phyloP scores from a whole-genome alignment of 2,113 vertebrate genomes.

The Chelonoidis abingdonii region DNA sequence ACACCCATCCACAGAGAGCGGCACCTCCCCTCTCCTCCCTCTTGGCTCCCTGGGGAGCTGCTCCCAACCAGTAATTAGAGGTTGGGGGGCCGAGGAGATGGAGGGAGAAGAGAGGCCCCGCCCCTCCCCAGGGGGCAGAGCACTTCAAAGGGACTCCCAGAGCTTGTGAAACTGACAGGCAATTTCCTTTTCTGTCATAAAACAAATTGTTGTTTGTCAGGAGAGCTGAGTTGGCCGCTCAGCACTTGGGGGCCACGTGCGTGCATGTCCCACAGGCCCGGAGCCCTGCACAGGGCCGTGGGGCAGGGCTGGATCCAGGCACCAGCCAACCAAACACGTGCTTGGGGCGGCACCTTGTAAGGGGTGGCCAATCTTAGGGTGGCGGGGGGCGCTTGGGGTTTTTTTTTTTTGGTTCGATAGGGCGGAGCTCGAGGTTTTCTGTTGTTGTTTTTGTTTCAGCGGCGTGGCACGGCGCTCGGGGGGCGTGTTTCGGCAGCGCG shows the following conservation, averaged over 20 bases:
- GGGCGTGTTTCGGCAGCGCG: no score
- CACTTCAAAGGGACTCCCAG: constrained; percentile 12
- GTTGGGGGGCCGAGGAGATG: background rate
- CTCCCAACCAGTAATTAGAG: background rate
- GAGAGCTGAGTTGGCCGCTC: background rate
- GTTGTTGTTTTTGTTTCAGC: no score
- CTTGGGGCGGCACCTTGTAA: no score
- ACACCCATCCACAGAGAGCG: background rate
- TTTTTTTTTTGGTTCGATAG: no score
- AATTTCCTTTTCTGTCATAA: constrained; percentile 49
- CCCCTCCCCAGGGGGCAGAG: background rate
- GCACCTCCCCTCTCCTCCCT: background rate
- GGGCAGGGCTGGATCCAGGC: no score
- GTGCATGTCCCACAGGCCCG: background rate
- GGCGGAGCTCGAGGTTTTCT: no score
- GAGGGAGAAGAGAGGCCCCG: background rate
- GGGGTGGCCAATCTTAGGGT: no score
- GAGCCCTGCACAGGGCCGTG: background rate
- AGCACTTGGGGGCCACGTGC: background rate
- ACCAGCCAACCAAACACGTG: no score
- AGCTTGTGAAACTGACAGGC: background rate
- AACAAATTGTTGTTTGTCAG: constrained; percentile 1
- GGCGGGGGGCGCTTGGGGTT: no score
- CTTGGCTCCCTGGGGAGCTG: background rate
- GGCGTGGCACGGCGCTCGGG: no score